Conservation (phyloP, 2,888 invertebrate species). For the Pegoplata infirma region DNA sequence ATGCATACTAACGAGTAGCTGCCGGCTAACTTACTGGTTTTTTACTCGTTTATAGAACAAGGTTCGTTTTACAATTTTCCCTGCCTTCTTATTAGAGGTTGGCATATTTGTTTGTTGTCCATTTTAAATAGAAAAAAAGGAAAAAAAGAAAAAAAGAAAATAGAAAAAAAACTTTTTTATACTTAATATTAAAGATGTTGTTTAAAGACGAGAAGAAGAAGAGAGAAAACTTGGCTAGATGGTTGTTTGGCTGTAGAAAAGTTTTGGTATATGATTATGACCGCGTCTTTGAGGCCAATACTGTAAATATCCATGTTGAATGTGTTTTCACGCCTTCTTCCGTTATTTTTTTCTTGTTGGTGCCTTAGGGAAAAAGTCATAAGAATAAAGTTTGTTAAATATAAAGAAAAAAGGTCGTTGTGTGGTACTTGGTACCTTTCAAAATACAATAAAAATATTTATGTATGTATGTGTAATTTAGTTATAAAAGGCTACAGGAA, state of each 20-base stretch:
- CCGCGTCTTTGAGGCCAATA: conserved; percentile 38
- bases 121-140: conserved; percentile 24
- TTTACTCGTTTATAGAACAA: conserved; percentile 4
- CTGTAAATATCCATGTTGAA: conserved; percentile 56
- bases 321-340: conserved; percentile 64
- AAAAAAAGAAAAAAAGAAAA: neutral
- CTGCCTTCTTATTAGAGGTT: neutral
- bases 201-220: neutral
- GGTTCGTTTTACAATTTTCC: conserved; percentile 11
- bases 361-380: conserved; percentile 46
- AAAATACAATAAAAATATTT: conserved; percentile 27
- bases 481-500: conserved; percentile 27
- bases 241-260: neutral
- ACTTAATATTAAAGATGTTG: conserved; percentile 1
- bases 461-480: neutral
- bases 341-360: too few relatives aligned
- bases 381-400: conserved; percentile 42
- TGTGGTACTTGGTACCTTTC: conserved; percentile 31
- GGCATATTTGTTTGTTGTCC: conserved; percentile 6
- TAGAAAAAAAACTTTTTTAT: conserved; percentile 12
- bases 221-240: neutral
- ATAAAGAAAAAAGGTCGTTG: conserved; percentile 37
- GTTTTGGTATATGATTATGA: conserved; percentile 42
- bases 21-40: conserved; percentile 50
- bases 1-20: conserved; percentile 65